A percentile compares a stretch with the other conserved stretches of the same genome.
These are phyloP conservation scores for Bujurquina vittata DNA, from an alignment of 2,113 vertebrate species.

Conservation along the genomic window DNA sequence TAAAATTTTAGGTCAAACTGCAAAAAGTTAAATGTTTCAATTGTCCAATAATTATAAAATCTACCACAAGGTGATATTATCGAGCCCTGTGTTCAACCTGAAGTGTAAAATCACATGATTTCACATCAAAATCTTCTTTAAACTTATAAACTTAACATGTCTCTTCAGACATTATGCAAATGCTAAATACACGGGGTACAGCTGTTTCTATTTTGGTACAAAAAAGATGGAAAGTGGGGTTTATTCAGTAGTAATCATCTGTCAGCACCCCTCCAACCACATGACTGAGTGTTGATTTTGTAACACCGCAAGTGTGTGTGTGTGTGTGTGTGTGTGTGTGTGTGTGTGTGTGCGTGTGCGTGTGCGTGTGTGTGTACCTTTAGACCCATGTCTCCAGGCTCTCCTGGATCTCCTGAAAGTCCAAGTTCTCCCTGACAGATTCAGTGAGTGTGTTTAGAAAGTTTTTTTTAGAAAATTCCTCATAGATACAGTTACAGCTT, in stretches of 20 bases:
- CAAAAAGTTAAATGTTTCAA: too few relatives aligned
- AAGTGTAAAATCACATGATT: not conserved
- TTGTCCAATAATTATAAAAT: too few relatives aligned
- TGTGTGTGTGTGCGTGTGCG: not conserved
- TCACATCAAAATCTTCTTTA: not conserved
- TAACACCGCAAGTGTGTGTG: too few relatives aligned
- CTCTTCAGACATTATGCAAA: too few relatives aligned
- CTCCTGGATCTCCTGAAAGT: slow-evolving; percentile 70
- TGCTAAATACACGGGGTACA: too few relatives aligned
- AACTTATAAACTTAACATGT: not conserved
- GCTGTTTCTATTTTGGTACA: too few relatives aligned
- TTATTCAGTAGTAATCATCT: not conserved
- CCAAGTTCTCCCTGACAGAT: slow-evolving; percentile 75
- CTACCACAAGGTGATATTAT: not conserved
- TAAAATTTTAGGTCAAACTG: too few relatives aligned
- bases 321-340: not conserved
- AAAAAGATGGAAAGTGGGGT: too few relatives aligned
- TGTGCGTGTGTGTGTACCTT: slow-evolving; percentile 65
- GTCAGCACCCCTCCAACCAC: not conserved
- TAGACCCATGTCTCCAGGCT: slow-evolving; percentile 53
- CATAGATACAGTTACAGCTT: not conserved
- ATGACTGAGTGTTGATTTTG: not conserved
- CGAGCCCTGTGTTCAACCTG: not conserved
- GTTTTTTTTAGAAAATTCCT: not conserved
- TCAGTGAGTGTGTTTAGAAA: not conserved